phyloP scores from a whole-genome alignment of 1,140 invertebrate genomes.

The Frieseomelitta varia region DNA sequence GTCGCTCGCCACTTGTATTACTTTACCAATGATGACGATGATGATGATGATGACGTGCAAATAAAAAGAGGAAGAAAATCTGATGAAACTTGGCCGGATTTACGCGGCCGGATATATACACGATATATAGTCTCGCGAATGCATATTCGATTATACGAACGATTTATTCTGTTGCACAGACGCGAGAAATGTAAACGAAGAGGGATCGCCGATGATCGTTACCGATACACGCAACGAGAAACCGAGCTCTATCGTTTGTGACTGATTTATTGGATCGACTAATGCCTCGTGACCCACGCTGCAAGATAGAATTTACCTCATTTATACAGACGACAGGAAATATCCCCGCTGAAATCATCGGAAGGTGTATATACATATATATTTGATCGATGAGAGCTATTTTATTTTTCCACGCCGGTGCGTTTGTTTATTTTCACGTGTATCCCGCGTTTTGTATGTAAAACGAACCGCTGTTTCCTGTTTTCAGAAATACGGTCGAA shows the following conservation, averaged over 20 bases:
- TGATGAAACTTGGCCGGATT: not conserved
- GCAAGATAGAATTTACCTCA: not conserved
- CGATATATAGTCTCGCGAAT: constrained; percentile 14
- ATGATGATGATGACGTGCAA: not conserved
- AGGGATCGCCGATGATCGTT: constrained; percentile 1
- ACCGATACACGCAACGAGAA: not conserved
- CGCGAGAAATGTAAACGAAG: constrained; percentile 28
- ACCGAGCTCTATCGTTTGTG: not conserved
- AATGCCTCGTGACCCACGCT: not conserved
- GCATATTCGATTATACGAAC: constrained; percentile 48
- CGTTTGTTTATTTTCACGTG: too few relatives aligned
- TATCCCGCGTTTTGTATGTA: not conserved
- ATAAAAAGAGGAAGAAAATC: not conserved
- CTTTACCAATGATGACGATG: not conserved
- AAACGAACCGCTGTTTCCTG: not conserved
- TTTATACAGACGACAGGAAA: not conserved
- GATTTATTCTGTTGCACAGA: constrained; percentile 42
- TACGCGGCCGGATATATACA: not conserved
- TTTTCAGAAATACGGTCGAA: not conserved
- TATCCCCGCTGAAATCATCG: not conserved
- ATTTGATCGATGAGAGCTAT: too few relatives aligned
- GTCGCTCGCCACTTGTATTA: not conserved
- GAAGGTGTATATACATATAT: too few relatives aligned
- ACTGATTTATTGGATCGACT: constrained; percentile 6
- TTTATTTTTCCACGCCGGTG: too few relatives aligned